phyloP scores from a whole-genome alignment of 1,140 invertebrate species.

The Aphis craccivora region DNA sequence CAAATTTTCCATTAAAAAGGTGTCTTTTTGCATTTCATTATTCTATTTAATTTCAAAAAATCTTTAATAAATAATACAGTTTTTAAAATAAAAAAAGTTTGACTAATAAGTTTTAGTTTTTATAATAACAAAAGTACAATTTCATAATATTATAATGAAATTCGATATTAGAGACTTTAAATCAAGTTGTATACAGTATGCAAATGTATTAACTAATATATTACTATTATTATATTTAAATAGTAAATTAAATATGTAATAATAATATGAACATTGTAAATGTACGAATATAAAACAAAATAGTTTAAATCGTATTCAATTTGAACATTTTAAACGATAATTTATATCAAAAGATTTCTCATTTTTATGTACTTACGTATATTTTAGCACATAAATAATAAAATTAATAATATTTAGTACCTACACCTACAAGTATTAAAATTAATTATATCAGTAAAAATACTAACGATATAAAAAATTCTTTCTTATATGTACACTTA shows the following conservation, averaged over 20 bases:
- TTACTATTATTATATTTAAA: neutral
- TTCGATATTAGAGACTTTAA: neutral
- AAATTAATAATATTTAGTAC: neutral
- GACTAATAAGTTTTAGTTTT: too few relatives aligned
- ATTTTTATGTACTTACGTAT: neutral
- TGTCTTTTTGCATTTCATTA: too few relatives aligned
- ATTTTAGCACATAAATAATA: neutral
- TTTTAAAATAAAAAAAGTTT: too few relatives aligned
- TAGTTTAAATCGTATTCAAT: neutral
- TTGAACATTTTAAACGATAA: neutral
- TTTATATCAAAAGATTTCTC: neutral
- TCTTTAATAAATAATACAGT: too few relatives aligned
- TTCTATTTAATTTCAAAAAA: too few relatives aligned
- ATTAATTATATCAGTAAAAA: neutral
- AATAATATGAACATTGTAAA: neutral
- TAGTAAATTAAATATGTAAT: neutral
- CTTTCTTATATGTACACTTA: neutral
- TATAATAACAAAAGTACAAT: too few relatives aligned
- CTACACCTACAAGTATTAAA: too few relatives aligned
- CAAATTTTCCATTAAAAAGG: too few relatives aligned
- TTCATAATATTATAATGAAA: too few relatives aligned
- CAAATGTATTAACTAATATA: neutral
- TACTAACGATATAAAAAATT: neutral
- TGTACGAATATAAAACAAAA: neutral
- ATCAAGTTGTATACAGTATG: neutral